Base-by-base conservation (phyloP, 2,797 vertebrate genomes). In the Knipowitschia caucasica region DNA sequence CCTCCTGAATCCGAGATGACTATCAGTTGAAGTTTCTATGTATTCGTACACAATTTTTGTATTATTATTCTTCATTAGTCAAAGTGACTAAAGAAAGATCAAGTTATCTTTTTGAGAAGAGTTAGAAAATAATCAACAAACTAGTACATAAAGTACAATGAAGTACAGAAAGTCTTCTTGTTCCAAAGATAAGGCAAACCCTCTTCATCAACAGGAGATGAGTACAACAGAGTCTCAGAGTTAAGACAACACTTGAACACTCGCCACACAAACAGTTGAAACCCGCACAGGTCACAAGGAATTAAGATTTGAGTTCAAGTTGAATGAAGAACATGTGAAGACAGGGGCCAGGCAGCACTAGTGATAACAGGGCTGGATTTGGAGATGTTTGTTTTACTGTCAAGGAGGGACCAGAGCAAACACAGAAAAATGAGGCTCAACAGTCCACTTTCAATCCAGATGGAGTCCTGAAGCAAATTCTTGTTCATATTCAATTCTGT, bases 251-350 rank as follows among this genome's bases (percentile, higher is more conserved):
- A 59, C 5, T 47, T 44, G 33, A 42, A 45, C 56, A n/a, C 70
- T 71, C 76, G 73, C 79, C 56, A n/a, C 73, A 52, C 30, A 60
- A 82, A 78, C 83, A 82, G 75, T 71, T 81, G 82, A 5, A 21
- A 59, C 53, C 44, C 30, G 39, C 17, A 43, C 47, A 11, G 56
- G 68, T 56, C 52, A n/a, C n/a, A n/a, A 59, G 62, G 40, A 66
- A 26, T 69, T 52, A 45, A 46, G 54, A 58, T 72, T 43, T 33
- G 67, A 68, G 49, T 66, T 58, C 34, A 38, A 29, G 47, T 20
- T 24, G 23, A 50, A 50, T 15, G 7, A n/a, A 15, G 50, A 45
- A 26, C 54, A 50, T 50, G 26, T 33, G 43, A 35, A 36, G 31
- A 31, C 11, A 35, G 39, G 31, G 30, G 15, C 51, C n/a, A 3